Evolutionary conservation across 30 jellyfish, hydroid and myxozoan species (phyloP).

Genomic region (Haliclystus octoradiatus): DNA sequence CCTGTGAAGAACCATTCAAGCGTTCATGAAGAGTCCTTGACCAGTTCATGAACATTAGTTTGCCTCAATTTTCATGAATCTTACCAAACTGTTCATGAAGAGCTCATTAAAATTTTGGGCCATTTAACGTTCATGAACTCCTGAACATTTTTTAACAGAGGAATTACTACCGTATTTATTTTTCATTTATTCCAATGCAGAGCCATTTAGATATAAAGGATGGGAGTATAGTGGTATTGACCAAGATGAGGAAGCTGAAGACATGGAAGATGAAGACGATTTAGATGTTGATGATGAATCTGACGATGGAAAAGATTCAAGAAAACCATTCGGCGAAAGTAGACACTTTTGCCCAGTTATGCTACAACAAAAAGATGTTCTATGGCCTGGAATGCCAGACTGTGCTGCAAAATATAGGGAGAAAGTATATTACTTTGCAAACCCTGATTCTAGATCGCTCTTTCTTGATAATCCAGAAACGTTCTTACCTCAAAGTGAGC

Average conservation of each 20-base stretch:
- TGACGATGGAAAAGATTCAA: slow-evolving; percentile 27
- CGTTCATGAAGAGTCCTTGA: too few species aligned
- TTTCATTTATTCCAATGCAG: too few species aligned
- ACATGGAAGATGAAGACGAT: slow-evolving; percentile 57
- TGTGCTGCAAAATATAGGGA: slow-evolving; percentile 91
- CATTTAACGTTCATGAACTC: too few species aligned
- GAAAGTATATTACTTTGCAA: slow-evolving; percentile 61
- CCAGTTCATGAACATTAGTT: too few species aligned
- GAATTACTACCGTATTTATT: too few species aligned
- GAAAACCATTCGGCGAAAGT: slow-evolving; percentile 90
- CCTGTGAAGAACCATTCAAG: too few species aligned
- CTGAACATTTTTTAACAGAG: too few species aligned
- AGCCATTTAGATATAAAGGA: slow-evolving; percentile 52
- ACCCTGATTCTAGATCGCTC: slow-evolving; percentile 68
- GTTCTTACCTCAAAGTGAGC: slow-evolving; percentile 62
- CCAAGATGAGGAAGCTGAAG: slow-evolving; percentile 94
- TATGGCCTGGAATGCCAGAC: slow-evolving; percentile 94
- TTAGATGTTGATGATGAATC: slow-evolving; percentile 39
- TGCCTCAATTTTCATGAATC: too few species aligned
- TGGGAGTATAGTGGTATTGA: slow-evolving; percentile 98
- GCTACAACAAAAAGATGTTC: slow-evolving; percentile 59
- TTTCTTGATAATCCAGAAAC: slow-evolving; percentile 56
- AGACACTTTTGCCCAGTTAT: slow-evolving; percentile 82
- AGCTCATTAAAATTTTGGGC: too few species aligned
- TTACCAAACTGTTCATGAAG: too few species aligned